Evolutionary conservation across 2,888 invertebrate species (phyloP).

Genomic region (Dinocampus coccinellae): DNA sequence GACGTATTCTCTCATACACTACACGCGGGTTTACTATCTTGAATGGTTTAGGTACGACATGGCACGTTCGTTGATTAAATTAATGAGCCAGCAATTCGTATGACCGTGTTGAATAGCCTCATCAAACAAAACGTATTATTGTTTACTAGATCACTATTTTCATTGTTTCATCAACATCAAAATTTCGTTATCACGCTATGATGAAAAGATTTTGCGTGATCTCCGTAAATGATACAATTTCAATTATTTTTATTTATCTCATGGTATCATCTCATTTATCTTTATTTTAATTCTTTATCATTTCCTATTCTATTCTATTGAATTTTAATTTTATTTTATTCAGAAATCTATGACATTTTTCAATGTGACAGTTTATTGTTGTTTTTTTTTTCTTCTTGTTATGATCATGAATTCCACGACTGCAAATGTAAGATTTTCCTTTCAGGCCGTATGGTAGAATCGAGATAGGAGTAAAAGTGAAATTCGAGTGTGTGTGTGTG

Average conservation of each 20-base stretch:
- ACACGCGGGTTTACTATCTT: not conserved
- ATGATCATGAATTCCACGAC: too few relatives aligned
- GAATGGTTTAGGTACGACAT: not conserved
- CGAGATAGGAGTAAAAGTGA: too few relatives aligned
- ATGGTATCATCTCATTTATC: too few relatives aligned
- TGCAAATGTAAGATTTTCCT: too few relatives aligned
- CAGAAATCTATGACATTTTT: too few relatives aligned
- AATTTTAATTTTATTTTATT: too few relatives aligned
- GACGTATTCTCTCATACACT: slow-evolving; percentile 19
- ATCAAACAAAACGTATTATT: not conserved
- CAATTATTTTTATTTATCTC: not conserved
- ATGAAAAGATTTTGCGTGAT: not conserved
- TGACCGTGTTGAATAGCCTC: slow-evolving; percentile 7
- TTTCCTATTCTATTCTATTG: too few relatives aligned
- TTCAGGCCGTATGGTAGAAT: too few relatives aligned
- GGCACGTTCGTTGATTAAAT: slow-evolving; percentile 29
- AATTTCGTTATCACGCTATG: not conserved
- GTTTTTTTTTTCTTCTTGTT: too few relatives aligned
- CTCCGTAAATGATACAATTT: not conserved
- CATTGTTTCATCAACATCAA: not conserved
- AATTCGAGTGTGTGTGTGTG: too few relatives aligned
- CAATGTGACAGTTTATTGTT: too few relatives aligned
- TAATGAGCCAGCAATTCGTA: slow-evolving; percentile 21
- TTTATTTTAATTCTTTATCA: too few relatives aligned
- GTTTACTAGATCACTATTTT: not conserved